Conservation (phyloP, 2,888 invertebrate genomes). For the Lasioglossum villosulum region DNA sequence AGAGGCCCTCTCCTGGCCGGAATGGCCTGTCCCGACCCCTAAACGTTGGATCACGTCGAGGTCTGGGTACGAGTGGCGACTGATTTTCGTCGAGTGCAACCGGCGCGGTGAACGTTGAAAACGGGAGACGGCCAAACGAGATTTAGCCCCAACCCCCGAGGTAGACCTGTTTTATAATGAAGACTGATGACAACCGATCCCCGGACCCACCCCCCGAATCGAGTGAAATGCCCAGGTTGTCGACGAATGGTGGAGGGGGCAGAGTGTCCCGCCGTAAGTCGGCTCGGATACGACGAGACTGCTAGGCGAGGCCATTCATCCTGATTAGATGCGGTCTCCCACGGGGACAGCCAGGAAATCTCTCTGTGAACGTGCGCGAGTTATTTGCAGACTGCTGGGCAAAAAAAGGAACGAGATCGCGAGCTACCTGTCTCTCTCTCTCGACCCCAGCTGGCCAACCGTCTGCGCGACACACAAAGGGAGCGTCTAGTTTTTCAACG, state of each 20-base stretch:
- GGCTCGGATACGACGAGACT: slow-evolving; percentile 73
- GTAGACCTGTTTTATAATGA: slow-evolving; percentile 80
- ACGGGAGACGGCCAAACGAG: slow-evolving; percentile 74
- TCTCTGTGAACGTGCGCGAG: slow-evolving; percentile 69
- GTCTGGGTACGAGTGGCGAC: slow-evolving; percentile 32
- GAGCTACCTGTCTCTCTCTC: slow-evolving; percentile 37
- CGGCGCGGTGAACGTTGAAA: slow-evolving; percentile 28
- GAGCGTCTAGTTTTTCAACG: slow-evolving; percentile 41
- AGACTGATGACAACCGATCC: slow-evolving; percentile 79
- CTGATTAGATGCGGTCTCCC: slow-evolving; percentile 81
- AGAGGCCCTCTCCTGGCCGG: slow-evolving; percentile 39
- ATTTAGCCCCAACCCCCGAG: slow-evolving; percentile 54
- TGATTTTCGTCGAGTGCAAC: slow-evolving; percentile 45
- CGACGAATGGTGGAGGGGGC: slow-evolving; percentile 25
- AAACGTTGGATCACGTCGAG: slow-evolving; percentile 49
- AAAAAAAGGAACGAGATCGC: slow-evolving; percentile 41
- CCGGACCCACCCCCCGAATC: slow-evolving; percentile 66
- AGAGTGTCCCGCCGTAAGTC: slow-evolving; percentile 70
- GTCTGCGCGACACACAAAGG: slow-evolving; percentile 32
- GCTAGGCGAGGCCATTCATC: slow-evolving; percentile 80
- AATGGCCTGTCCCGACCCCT: slow-evolving; percentile 25
- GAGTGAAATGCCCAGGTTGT: slow-evolving; percentile 48
- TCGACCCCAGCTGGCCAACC: slow-evolving; percentile 34
- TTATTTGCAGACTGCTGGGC: slow-evolving; percentile 62
- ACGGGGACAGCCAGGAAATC: slow-evolving; percentile 73